Evolutionary conservation across 2,888 invertebrate species (phyloP), one percentile per base, ranked within the genome.

Genomic region (Ophion ventricosus): DNA sequence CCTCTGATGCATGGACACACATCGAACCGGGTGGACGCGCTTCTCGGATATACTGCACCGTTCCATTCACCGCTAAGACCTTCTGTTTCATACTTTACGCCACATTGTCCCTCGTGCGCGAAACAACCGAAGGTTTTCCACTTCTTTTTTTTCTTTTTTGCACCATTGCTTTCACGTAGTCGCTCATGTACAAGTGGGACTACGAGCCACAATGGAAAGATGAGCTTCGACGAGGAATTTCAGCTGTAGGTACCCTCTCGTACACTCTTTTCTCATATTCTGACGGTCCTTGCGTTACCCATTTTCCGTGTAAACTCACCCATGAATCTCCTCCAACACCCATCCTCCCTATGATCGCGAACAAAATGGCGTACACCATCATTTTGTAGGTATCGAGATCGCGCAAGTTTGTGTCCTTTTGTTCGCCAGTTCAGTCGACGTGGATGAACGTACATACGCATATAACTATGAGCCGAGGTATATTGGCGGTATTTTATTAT

Each of bases 401-500:
- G 56, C 3, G 14, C 29, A 23, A 20, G 57, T 57, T 76, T 76
- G n/a, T 17, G 56, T 17, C 57, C 66, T 67, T 76, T 67, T 66
- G 66, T 56, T 49, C 20, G 59, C 20, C 10, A 57, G 23, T 23
- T 2, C 20, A 23, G 57, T 23, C 23, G 57, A 11, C 57, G 57
- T 57, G 8, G 20, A 57, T 57, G 23, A 61, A 59, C 59, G 17
- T 76, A 26, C 20, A 57, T 29, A 26, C 25, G n/a, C 26, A 25
- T 29, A 23, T 57, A 59, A 26, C 20, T 56, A 35, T 11, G 29
- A 59, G 56, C 23, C 75, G 23, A 74, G 43, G 29, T 54, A 40
- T 20, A 17, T 23, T 59, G 40, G 40, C 23, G n/a, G 69, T 63
- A 63, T 81, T 84, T 81, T 79, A 82, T 84, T 82, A 84, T 84